phyloP scores from a whole-genome alignment of 2,888 invertebrate species.

The Monoplex corrugatus region DNA sequence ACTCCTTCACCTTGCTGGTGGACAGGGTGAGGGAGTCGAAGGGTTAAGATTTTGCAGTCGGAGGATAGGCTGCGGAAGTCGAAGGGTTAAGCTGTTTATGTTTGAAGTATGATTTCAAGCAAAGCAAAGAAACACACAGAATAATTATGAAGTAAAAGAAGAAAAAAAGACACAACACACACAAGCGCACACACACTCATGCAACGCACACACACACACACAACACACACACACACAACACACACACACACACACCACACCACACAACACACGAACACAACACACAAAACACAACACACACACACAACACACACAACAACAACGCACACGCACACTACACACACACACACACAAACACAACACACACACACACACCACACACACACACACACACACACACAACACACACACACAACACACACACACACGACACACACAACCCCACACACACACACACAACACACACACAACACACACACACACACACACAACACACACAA shows the following conservation, averaged over 20 bases:
- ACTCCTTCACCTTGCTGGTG: too few relatives aligned
- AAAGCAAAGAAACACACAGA: not conserved
- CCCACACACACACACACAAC: not conserved
- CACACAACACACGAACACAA: not conserved
- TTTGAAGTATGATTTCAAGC: too few relatives aligned
- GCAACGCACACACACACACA: conserved; percentile 5
- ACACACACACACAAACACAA: not conserved
- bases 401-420: not conserved
- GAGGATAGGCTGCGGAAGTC: too few relatives aligned
- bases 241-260: conserved; percentile 11
- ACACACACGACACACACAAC: not conserved
- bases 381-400: not conserved
- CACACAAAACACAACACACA: not conserved
- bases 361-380: not conserved
- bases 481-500: too few relatives aligned
- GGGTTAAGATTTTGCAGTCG: too few relatives aligned
- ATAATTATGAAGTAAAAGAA: not conserved
- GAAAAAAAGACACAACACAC: not conserved
- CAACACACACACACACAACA: conserved; percentile 17
- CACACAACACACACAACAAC: not conserved
- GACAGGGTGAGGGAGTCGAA: too few relatives aligned
- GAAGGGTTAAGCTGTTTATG: too few relatives aligned
- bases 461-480: not conserved
- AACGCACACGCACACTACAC: not conserved
- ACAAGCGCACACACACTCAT: too few relatives aligned